Percentiles rank a stretch among this genome's conserved stretches.
Conservation (phyloP, 2,888 invertebrate genomes). For the Yponomeuta evonymella region DNA sequence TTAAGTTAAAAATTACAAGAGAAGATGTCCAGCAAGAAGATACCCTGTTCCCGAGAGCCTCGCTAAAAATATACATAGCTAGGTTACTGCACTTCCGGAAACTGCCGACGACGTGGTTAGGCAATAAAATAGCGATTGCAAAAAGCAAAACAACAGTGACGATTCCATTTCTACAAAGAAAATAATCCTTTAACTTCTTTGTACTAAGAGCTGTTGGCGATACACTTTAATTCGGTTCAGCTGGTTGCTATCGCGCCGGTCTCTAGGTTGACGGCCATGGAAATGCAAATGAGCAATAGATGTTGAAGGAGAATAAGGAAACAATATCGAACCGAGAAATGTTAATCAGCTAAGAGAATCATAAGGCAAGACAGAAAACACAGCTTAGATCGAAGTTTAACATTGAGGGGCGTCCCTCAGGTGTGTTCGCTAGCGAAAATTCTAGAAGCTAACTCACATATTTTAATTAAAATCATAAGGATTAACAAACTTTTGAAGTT, state of each 20-base stretch:
- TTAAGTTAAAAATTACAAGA: too few species aligned
- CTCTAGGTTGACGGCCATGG: neutral
- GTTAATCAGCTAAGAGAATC: neutral
- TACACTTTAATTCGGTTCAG: neutral
- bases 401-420: neutral
- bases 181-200: neutral
- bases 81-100: neutral
- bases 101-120: neutral
- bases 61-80: too few species aligned
- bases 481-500: too few species aligned
- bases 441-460: too few species aligned
- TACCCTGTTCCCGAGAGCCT: too few species aligned
- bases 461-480: too few species aligned
- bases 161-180: neutral
- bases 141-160: neutral
- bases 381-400: neutral
- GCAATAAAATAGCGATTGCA: neutral
- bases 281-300: neutral
- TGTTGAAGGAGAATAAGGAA: neutral
- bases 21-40: too few species aligned
- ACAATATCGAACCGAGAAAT: conserved; percentile 1
- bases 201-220: neutral
- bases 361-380: neutral
- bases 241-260: neutral
- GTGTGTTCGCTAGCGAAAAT: too few species aligned